Conservation (phyloP, 2,888 invertebrate genomes). For the Xanthia togata region DNA sequence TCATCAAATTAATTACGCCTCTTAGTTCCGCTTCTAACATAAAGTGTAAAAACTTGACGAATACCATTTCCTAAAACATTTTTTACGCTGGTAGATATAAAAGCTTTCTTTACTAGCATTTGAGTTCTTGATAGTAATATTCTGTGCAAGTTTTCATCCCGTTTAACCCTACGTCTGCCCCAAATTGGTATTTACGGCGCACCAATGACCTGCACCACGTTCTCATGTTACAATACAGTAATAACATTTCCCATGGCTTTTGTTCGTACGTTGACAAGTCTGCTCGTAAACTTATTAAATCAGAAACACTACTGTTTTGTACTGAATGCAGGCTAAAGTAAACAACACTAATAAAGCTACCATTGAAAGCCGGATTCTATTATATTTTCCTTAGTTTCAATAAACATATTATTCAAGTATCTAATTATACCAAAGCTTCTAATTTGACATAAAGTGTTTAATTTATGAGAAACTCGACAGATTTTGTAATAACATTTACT, state of each 20-base stretch:
- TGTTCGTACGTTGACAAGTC: conserved; percentile 77
- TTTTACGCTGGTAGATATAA: conserved; percentile 10
- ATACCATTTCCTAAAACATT: conserved; percentile 37
- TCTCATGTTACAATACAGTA: conserved; percentile 73
- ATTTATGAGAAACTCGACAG: conserved; percentile 21
- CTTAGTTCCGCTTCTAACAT: conserved; percentile 53
- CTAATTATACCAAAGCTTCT: conserved; percentile 8
- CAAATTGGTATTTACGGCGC: conserved; percentile 78
- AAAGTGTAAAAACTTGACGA: conserved; percentile 48
- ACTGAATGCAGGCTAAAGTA: conserved; percentile 36
- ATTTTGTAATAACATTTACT: conserved; percentile 39
- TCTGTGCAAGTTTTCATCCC: conserved; percentile 32
- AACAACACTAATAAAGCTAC: conserved; percentile 38
- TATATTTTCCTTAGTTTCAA: conserved; percentile 10
- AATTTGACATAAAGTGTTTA: conserved; percentile 11
- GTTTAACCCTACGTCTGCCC: conserved; percentile 64
- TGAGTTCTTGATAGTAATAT: conserved; percentile 4
- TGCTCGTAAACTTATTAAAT: conserved; percentile 76
- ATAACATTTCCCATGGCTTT: conserved; percentile 74
- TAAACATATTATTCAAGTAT: not conserved
- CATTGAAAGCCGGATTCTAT: conserved; percentile 13
- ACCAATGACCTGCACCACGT: conserved; percentile 72
- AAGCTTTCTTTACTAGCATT: conserved; percentile 4
- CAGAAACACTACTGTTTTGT: conserved; percentile 59
- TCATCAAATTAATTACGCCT: conserved; percentile 57